These are phyloP conservation scores for Trachelipus rathkii DNA, from an alignment of 1,140 invertebrate genomes.

Conservation along the genomic window DNA sequence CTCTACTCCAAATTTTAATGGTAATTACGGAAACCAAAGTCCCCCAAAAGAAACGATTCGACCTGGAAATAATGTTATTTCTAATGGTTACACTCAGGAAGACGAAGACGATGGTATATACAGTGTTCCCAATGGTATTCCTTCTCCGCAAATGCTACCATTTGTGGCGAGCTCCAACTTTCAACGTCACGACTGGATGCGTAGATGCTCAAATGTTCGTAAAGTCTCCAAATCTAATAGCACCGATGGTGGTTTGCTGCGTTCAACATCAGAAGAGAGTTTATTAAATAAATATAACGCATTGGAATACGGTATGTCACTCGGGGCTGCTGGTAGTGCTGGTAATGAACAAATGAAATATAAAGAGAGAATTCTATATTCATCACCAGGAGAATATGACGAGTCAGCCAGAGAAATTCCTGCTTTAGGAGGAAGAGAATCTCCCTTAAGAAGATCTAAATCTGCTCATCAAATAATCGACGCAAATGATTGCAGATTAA, in stretches of 20 bases:
- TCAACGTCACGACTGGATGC: slow-evolving; percentile 59
- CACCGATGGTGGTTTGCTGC: slow-evolving; percentile 37
- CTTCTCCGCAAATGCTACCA: slow-evolving; percentile 21
- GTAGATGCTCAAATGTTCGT: slow-evolving; percentile 52
- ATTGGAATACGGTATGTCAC: slow-evolving; percentile 39
- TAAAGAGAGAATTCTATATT: slow-evolving; percentile 31
- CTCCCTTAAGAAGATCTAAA: slow-evolving; percentile 39
- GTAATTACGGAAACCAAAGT: slow-evolving; percentile 7
- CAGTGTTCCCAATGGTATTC: slow-evolving; percentile 35
- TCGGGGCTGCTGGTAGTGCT: slow-evolving; percentile 30
- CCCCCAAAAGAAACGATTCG: slow-evolving; percentile 33
- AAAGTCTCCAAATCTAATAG: slow-evolving; percentile 45
- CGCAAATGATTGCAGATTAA: slow-evolving; percentile 1
- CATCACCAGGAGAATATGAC: slow-evolving; percentile 34
- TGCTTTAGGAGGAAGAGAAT: slow-evolving; percentile 28
- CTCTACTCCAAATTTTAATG: slow-evolving; percentile 36
- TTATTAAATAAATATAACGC: slow-evolving; percentile 43
- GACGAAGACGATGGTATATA: slow-evolving; percentile 43
- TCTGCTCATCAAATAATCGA: slow-evolving; percentile 42
- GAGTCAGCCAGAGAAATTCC: not conserved
- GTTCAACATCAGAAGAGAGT: slow-evolving; percentile 42
- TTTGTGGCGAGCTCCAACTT: slow-evolving; percentile 53
- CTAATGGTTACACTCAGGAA: slow-evolving; percentile 35
- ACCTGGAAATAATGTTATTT: slow-evolving; percentile 27
- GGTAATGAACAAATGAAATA: slow-evolving; percentile 32